Evolutionary conservation across 2,888 invertebrate genomes (phyloP), one percentile per base, ranked within the genome.

Genomic region (Erpobdella octoculata): DNA sequence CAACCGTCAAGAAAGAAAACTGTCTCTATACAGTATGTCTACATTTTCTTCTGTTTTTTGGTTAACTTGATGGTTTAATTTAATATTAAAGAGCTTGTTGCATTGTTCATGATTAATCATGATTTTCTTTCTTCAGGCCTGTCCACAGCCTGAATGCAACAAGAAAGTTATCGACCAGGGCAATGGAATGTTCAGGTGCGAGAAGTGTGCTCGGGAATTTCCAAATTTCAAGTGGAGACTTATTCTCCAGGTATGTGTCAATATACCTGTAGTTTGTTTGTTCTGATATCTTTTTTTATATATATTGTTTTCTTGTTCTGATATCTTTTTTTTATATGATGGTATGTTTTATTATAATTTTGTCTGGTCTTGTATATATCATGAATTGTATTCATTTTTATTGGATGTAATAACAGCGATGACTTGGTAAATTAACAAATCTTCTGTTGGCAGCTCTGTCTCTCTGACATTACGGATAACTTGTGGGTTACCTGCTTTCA

Each of bases 401-500:
- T n/a, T 12, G 28, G 21, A n/a, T 35, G 2, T 70, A 21, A 31
- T 15, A n/a, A 25, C 28, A 5, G 15, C 15, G 31, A 21, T 59
- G 28, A 28, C 31, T 28, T 2, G 3, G n/a, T n/a, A n/a, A 21
- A 62, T 21, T 38, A 35, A 1, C 38, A 9, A 35, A 28, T 25
- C 18, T 67, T 37, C 8, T 4, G 25, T 8, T 35, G 9, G 21
- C 81, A 93, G 92, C 87, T 89, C 76, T 91, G 89, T 80, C 86
- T 97, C 71, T 89, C 90, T 0, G 97, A 98, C 83, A 89, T 88
- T 83, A 89, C 91, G 0, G 91, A 90, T 68, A 90, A 90, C 82
- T 89, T 90, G 76, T 96, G 96, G 90, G 88, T 90, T 9, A 95
- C 93, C 1, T 89, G 91, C 75, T 98, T 98, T 85, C 91, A 89